Evolutionary conservation across 2,113 vertebrate species (phyloP), one percentile per base, ranked within the genome.

Genomic region (Dicrurus megarhynchus): DNA sequence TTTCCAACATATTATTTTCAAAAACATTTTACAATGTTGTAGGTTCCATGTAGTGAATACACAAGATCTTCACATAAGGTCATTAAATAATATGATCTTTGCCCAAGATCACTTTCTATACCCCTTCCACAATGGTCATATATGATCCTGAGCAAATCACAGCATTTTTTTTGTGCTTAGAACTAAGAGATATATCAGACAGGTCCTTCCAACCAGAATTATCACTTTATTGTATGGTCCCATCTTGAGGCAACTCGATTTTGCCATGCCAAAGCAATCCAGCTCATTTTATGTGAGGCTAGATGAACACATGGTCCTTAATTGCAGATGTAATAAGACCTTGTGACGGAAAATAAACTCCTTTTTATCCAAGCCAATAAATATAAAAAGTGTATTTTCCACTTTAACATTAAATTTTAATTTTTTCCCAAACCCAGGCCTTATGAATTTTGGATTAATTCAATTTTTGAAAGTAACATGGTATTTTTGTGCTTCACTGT

Each of bases 1-100:
- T 77, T 69, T 69, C 63, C 27, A 60, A 87, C 61, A 10, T 33
- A 32, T 37, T 57, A 53, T 87, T 76, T 77, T n/a, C 17, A 80
- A 84, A 23, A 69, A 16, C 1, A 15, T 71, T 57, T 41, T n/a
- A 22, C 13, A 13, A 4, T 76, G 9, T 37, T 67, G 5, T 64
- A 41, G 10, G 9, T 67, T 7, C 17, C 23, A 6, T 18, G 3
- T 32, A n/a, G 26, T 37, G 53, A 70, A 61, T 32, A 57, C 18
- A 37, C 4, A 23, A 71, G 14, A n/a, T 21, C 16, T 85, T 20
- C 41, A 59, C 24, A 27, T 1, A 41, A 13, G 8, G 5, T 11
- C 0, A 0, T 27, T 44, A 64, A 39, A 15, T 33, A 42, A 39
- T 8, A 15, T 32, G 5, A 49, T 8, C 1, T 76, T 68, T 53